Base-by-base conservation (phyloP, 2,113 vertebrate genomes). In the Numida meleagris region DNA sequence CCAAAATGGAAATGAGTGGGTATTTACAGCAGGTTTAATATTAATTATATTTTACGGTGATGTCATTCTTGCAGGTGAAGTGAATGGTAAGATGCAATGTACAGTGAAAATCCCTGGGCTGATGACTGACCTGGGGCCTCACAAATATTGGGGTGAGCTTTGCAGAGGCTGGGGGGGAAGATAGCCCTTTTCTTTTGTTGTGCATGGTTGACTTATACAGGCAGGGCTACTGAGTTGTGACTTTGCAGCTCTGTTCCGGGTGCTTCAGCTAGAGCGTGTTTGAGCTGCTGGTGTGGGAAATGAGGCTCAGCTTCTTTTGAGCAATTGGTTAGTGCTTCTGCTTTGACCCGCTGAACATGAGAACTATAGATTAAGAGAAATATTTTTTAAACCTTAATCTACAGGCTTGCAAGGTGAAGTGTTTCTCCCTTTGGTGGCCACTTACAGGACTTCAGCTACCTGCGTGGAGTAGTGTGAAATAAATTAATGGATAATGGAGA, bases 31-130 rank as follows among this genome's bases (percentile, higher is more conserved):
- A 21, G 40, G 59, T 71, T 79, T 50, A 75, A 46, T 92, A 82
- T 51, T 95, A 89, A 95, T 88, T 96, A 74, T 68, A 55, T 96
- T 61, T 90, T 89, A 93, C 94, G 93, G 83, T 95, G 43, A 59
- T 91, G 89, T 84, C 71, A 86, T 74, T 74, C 55, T 80, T 78
- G 20, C 45, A 77, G 90, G 87, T 87, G 78, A 91, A 10, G 78
- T 91, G 75, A 75, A 50, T 45, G 75, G 25, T 65, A 25, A 89
- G 80, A 40, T 33, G 45, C 62, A n/a, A 34, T 25, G 50, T 81
- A 87, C 91, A 63, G 36, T 55, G 46, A 36, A 34, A 88, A 45
- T 42, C 50, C 40, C 45, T 33, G 58, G 45, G 5, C 9, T 38
- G 45, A 25, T 29, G 24, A 8, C 63, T 70, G 42, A 20, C 42